Evolutionary conservation across 2,888 invertebrate genomes (phyloP), one percentile per base, ranked within the genome.

Genomic region (Harpagoxenus sublaevis): DNA sequence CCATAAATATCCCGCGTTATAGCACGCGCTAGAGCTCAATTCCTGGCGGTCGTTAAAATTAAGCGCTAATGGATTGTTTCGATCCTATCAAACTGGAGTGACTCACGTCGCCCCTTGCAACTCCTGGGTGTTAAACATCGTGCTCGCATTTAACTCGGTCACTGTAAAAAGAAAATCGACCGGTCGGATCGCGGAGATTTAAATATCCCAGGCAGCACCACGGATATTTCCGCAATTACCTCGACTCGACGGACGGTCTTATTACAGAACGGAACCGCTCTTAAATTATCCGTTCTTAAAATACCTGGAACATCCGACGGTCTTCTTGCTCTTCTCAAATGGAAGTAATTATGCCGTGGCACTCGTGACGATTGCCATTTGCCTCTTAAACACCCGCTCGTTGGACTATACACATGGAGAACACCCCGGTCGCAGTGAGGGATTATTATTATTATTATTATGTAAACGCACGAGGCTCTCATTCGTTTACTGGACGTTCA

Each of bases 321-420:
- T 28, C 65, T 39, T 51, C 39, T 77, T 53, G 23, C 23, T 35
- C 35, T 23, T 53, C 65, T 53, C 65, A 53, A 77, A 65, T 73
- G 39, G 53, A 28, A 77, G 28, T 77, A 77, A 65, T 77, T 77
- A 77, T 39, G 63, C n/a, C 28, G 28, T 74, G 39, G 51, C 75
- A 63, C 63, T 65, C 65, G 77, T 77, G 77, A 77, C 65, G 77
- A 77, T 77, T 77, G 77, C 77, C 77, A 77, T 65, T 65, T 65
- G 53, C 53, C 18, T 39, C 65, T 77, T 65, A 77, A 77, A 53
- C 53, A 65, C 12, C 28, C 39, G 39, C 53, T 53, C 23, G 53
- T 28, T 12, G 4, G 39, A 53, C 28, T 39, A 28, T 39, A 28
- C 39, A 77, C 51, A 35, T 53, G 65, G 53, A 53, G 39, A 77